Conservation (phyloP, 2,888 invertebrate species). For the Copidosoma aretas region DNA sequence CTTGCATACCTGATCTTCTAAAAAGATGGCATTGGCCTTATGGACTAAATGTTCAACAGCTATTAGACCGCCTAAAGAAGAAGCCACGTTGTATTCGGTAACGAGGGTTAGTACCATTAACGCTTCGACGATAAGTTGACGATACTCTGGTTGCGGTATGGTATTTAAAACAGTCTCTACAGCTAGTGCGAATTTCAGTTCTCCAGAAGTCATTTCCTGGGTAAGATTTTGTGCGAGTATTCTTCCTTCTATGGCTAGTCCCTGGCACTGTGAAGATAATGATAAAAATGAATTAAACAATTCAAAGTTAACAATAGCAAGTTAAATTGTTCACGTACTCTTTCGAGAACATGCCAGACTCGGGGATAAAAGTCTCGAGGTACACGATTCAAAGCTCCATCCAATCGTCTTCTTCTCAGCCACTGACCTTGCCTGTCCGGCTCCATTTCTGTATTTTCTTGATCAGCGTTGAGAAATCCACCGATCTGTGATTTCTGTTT, state of each 20-base stretch:
- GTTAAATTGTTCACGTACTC: constrained; percentile 65
- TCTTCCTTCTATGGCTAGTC: constrained; percentile 90
- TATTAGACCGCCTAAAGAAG: constrained; percentile 78
- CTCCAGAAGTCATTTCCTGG: constrained; percentile 99
- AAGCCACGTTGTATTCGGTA: constrained; percentile 83
- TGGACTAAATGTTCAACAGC: constrained; percentile 92
- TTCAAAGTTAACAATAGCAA: neutral
- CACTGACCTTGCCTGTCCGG: constrained; percentile 95
- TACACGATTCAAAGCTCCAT: constrained; percentile 96
- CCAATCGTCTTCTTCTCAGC: constrained; percentile 90
- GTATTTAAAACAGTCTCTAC: constrained; percentile 96
- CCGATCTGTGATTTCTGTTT: constrained; percentile 67
- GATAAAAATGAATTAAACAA: constrained; percentile 10
- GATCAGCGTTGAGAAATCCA: constrained; percentile 61
- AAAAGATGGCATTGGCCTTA: constrained; percentile 91
- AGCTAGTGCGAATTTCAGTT: constrained; percentile 96
- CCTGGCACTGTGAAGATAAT: constrained; percentile 76
- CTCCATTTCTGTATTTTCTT: constrained; percentile 62
- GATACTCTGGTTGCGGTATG: constrained; percentile 97
- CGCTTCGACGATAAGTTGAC: constrained; percentile 96
- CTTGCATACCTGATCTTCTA: constrained; percentile 85
- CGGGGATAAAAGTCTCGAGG: constrained; percentile 95
- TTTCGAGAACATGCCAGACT: constrained; percentile 90
- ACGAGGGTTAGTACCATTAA: constrained; percentile 94
- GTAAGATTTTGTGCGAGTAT: constrained; percentile 90